Percentiles rank a stretch among this genome's conserved stretches.
Evolutionary conservation across 2,888 invertebrate genomes (phyloP).

Genomic region (Hemaris fuciformis): DNA sequence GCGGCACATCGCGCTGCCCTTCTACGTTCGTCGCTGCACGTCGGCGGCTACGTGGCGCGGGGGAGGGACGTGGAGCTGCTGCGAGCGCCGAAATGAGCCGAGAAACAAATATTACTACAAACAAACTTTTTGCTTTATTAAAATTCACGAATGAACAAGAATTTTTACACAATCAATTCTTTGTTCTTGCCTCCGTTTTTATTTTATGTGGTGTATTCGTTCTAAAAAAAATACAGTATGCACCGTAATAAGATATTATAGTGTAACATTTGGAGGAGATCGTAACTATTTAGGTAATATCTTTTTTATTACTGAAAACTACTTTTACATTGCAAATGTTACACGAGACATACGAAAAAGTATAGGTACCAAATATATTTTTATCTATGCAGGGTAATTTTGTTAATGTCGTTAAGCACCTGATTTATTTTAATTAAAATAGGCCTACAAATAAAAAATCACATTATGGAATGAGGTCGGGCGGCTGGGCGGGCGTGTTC

Average conservation of each 20-base stretch:
- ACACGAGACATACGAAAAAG: too few species aligned
- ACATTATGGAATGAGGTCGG: neutral
- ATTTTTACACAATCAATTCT: conserved; percentile 29
- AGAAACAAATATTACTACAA: conserved; percentile 58
- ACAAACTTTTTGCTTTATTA: conserved; percentile 60
- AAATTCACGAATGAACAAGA: conserved; percentile 38
- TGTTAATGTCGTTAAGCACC: neutral
- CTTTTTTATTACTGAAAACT: too few species aligned
- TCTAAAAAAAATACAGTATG: neutral
- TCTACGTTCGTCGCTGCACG: conserved; percentile 10
- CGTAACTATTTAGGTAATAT: too few species aligned
- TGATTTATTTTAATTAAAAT: neutral
- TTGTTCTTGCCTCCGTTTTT: conserved; percentile 21
- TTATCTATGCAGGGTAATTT: too few species aligned
- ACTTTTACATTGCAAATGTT: too few species aligned
- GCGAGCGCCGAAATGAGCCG: conserved; percentile 46
- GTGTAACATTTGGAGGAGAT: too few species aligned
- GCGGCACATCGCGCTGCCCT: conserved; percentile 56
- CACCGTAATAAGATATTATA: too few species aligned
- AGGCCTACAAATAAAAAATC: neutral
- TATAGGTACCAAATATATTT: too few species aligned
- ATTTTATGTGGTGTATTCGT: neutral
- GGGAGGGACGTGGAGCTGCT: neutral
- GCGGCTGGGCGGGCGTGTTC: conserved; percentile 16
- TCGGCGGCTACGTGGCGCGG: conserved; percentile 31